Evolutionary conservation across 2,888 invertebrate genomes (phyloP).

Genomic region (Meliscaeva auricollis): DNA sequence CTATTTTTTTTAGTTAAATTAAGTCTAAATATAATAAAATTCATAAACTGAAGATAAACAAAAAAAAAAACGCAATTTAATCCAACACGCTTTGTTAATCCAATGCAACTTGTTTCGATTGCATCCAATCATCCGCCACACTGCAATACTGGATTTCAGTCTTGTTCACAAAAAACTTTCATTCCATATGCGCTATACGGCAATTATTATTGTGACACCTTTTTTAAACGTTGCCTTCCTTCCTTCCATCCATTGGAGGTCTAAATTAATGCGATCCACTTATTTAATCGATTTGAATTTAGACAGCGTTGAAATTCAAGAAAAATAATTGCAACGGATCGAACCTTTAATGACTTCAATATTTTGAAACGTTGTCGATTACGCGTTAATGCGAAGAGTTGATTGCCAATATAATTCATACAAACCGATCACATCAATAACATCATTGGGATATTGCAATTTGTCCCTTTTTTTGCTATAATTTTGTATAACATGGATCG

Average conservation of each 20-base stretch:
- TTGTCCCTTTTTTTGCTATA: constrained; percentile 6
- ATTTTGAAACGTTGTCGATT: constrained; percentile 66
- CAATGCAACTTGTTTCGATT: constrained; percentile 60
- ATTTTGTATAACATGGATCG: neutral
- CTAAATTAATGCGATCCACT: constrained; percentile 61
- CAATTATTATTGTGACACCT: constrained; percentile 67
- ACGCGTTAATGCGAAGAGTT: constrained; percentile 52
- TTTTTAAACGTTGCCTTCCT: constrained; percentile 55
- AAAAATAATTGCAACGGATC: constrained; percentile 57
- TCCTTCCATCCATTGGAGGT: constrained; percentile 59
- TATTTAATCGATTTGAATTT: constrained; percentile 56
- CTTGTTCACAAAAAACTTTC: constrained; percentile 45
- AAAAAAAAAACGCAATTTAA: neutral
- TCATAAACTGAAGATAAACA: neutral
- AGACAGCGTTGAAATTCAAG: constrained; percentile 37
- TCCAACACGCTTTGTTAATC: constrained; percentile 35
- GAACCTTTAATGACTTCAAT: constrained; percentile 67
- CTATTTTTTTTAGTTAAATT: neutral
- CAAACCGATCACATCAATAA: constrained; percentile 55
- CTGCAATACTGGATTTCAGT: constrained; percentile 48
- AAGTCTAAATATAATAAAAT: neutral
- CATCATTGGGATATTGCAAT: constrained; percentile 16
- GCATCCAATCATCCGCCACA: constrained; percentile 47
- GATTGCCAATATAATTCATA: constrained; percentile 65
- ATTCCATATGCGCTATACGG: constrained; percentile 39